Evolutionary conservation across 2,113 vertebrate genomes (phyloP).

Genomic region (Cyrtonyx montezumae): DNA sequence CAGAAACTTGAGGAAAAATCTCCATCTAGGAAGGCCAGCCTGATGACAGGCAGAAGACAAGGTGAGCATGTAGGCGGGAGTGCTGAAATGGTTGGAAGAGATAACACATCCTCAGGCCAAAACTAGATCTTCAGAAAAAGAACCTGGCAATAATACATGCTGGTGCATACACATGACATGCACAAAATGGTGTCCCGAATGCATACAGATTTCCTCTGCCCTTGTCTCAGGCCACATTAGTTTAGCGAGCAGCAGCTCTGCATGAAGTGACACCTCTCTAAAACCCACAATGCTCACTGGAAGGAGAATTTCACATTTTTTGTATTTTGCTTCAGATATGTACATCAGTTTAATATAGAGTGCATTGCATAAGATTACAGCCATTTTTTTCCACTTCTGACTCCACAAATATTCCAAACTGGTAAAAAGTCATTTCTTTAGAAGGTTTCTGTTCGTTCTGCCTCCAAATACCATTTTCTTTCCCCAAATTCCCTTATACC

Average conservation of each 20-base stretch:
- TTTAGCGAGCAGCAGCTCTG: background rate
- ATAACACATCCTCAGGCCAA: background rate
- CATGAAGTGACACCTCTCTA: background rate
- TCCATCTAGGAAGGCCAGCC: slow-evolving; percentile 2
- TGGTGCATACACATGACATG: accelerated
- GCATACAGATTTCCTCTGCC: background rate
- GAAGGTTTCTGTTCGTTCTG: background rate
- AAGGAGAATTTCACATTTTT: background rate
- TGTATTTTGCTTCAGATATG: background rate
- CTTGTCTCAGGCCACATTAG: background rate
- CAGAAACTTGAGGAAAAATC: background rate
- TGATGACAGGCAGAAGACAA: background rate
- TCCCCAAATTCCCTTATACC: background rate
- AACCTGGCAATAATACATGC: background rate
- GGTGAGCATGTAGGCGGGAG: slow-evolving; percentile 23
- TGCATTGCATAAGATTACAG: background rate
- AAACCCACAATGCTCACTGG: background rate
- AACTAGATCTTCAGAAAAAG: background rate
- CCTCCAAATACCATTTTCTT: accelerated
- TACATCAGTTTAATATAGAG: background rate
- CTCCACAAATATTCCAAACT: background rate
- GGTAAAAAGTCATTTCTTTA: background rate
- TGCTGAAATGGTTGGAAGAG: background rate
- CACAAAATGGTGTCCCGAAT: background rate
- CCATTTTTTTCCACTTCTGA: background rate